Percentiles rank a stretch among this genome's conserved stretches.
Evolutionary conservation across 2,113 vertebrate species (phyloP).

Genomic region (Excalfactoria chinensis): DNA sequence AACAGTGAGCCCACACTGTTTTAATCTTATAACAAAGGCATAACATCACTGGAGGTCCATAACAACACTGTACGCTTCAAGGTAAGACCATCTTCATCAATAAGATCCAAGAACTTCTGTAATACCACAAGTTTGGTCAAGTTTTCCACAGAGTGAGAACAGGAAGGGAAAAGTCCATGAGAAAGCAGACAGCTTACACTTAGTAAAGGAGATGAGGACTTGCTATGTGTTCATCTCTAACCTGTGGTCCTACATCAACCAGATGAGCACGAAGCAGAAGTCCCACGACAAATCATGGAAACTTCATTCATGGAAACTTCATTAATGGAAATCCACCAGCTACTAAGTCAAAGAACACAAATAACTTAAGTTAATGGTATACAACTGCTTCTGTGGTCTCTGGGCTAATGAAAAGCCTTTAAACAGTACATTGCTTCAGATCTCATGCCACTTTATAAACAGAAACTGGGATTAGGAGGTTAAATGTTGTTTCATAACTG

Average conservation of each 20-base stretch:
- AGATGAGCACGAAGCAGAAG: background rate
- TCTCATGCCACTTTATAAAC: background rate
- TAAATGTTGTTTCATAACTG: background rate
- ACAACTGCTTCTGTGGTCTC: background rate
- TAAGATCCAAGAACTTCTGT: background rate
- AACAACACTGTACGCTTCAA: background rate
- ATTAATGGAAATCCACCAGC: background rate
- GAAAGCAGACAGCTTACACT: background rate
- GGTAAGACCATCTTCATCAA: background rate
- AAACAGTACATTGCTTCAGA: background rate
- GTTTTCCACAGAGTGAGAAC: rapidly evolving
- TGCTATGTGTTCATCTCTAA: rapidly evolving
- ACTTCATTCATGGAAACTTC: background rate
- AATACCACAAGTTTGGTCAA: background rate
- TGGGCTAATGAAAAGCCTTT: background rate
- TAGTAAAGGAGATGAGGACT: background rate
- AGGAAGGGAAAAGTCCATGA: background rate
- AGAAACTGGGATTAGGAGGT: background rate
- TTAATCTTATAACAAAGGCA: background rate
- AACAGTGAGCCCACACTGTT: background rate
- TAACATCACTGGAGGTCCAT: background rate
- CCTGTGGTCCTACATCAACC: background rate
- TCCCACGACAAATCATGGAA: background rate
- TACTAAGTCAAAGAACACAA: background rate
- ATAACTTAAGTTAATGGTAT: background rate